Conservation (phyloP, 2,888 invertebrate species). For the Slavum lentiscoides region DNA sequence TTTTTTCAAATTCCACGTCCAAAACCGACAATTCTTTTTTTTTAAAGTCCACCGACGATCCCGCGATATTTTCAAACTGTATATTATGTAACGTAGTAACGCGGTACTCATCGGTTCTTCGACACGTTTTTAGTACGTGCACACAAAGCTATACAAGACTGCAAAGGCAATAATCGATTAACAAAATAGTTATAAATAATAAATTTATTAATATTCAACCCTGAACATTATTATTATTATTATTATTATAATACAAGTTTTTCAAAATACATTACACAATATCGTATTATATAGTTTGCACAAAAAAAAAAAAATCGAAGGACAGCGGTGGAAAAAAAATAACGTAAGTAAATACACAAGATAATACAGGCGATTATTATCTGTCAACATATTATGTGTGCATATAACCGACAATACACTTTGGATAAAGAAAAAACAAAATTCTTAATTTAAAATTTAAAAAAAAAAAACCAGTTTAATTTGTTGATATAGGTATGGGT, state of each 20-base stretch:
- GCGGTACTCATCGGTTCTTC: no score
- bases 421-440: no score
- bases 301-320: conserved; percentile 37
- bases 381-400: no score
- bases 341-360: conserved; percentile 20
- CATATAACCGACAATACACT: no score
- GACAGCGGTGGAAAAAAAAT: conserved; percentile 41
- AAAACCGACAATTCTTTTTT: no score
- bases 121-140: background rate
- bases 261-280: conserved; percentile 43
- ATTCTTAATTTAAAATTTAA: no score
- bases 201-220: conserved; percentile 53
- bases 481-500: no score
- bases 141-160: background rate
- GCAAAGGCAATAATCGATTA: background rate
- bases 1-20: no score
- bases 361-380: background rate
- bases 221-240: conserved; percentile 44
- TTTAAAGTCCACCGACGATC: no score
- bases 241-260: conserved; percentile 48
- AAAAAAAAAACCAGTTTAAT: no score
- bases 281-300: conserved; percentile 11
- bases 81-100: no score
- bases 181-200: conserved; percentile 47
- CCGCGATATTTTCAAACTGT: no score